Evolutionary conservation across 2,797 vertebrate species (phyloP), one percentile per base, ranked within the genome.

Genomic region (Periparus ater): DNA sequence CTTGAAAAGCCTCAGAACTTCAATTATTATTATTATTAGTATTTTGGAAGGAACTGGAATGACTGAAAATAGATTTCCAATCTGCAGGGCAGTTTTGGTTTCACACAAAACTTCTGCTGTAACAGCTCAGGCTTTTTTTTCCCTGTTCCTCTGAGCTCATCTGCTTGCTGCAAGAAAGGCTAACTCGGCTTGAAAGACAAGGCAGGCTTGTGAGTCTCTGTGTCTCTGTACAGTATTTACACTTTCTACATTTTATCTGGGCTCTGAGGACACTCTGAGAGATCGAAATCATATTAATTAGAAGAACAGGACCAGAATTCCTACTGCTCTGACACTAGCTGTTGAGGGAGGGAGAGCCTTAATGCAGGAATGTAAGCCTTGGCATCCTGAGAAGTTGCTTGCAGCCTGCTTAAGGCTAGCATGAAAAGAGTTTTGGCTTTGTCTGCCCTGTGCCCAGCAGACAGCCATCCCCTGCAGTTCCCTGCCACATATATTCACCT

Each of bases 1-100:
- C 85, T 96, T 91, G 92, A 96, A 96, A 97, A 92, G 91, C 82
- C 70, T 86, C 74, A 96, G 93, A 96, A 95, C 80, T 96, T 95
- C 91, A 95, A 93, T 95, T 95, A 96, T 93, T 95, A 96, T 93
- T 95, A 95, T 77, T 95, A 94, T 3, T 94, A 94, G 92, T 91
- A 91, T 95, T 96, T 96, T 94, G 93, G 91, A 94, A 89, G 79
- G 90, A 90, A 65, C 87, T 92, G 70, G 79, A 90, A 89, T 78
- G 67, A 92, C 92, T 75, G 91, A 88, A 96, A 97, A 97, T 91
- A 93, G 80, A 95, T 83, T 96, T 97, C 86, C 88, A 93, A 93
- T 94, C 92, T 96, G 92, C 89, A 89, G 65, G 84, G 94, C 78
- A 79, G 80, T 91, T 96, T 84, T 85, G 66, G 87, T 92, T 95